Evolutionary conservation across 1,140 invertebrate genomes (phyloP).

Genomic region (Phortica variegata): DNA sequence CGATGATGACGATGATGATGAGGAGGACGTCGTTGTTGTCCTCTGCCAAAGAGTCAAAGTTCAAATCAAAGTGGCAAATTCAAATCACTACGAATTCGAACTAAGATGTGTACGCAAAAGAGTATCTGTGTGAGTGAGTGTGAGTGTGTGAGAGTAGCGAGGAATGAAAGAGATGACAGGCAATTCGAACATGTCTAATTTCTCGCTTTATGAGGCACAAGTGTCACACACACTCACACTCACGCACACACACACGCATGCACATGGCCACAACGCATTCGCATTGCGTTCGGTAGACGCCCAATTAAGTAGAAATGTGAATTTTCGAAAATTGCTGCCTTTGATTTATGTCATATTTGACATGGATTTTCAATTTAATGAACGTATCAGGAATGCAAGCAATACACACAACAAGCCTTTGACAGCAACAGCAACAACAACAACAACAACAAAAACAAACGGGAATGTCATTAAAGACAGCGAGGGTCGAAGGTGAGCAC

Average conservation of each 20-base stretch:
- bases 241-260: no score
- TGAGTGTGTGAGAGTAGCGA: no score
- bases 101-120: no score
- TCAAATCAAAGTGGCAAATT: slow-evolving; percentile 44
- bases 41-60: slow-evolving; percentile 50
- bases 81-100: no score
- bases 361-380: slow-evolving; percentile 48
- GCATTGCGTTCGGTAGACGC: slow-evolving; percentile 21
- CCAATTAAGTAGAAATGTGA: slow-evolving; percentile 1
- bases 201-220: slow-evolving; percentile 41
- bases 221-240: no score
- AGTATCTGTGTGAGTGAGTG: no score
- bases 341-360: slow-evolving; percentile 49
- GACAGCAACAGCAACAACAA: slow-evolving; percentile 7
- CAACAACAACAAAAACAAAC: no score
- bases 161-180: no score
- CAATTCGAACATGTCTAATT: slow-evolving; percentile 47
- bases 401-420: not conserved
- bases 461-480: no score
- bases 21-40: slow-evolving; percentile 14
- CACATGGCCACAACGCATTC: no score
- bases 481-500: no score
- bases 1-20: slow-evolving; percentile 16
- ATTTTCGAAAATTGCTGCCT: not conserved
- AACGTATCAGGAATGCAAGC: no score